These are phyloP conservation scores for Tangara arthus DNA, from an alignment of 2,797 vertebrate genomes.

Conservation along the genomic window DNA sequence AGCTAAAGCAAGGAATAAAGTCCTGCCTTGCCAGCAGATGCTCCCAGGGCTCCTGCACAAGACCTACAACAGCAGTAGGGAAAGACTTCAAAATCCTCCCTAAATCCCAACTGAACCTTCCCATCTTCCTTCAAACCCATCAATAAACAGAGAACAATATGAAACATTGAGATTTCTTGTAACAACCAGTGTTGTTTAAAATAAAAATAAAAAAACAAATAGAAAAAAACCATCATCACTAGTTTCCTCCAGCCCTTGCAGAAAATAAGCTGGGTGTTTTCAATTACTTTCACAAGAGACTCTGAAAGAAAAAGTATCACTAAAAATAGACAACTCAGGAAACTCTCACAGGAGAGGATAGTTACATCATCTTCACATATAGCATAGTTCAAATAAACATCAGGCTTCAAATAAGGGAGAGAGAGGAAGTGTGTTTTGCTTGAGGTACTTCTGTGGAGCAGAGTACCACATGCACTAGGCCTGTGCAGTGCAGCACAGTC, in stretches of 20 bases:
- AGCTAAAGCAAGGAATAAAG: neutral
- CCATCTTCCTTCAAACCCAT: neutral
- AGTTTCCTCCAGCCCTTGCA: neutral
- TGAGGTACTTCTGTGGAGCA: neutral
- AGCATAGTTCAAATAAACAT: slow-evolving; percentile 46
- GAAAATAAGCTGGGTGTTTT: slow-evolving; percentile 19
- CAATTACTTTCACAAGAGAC: slow-evolving; percentile 21
- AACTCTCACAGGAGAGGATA: neutral
- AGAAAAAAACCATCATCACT: neutral
- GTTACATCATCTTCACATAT: slow-evolving; percentile 45
- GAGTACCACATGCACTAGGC: neutral
- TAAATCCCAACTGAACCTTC: neutral
- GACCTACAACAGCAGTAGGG: neutral
- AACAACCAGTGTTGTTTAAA: neutral
- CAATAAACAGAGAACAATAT: neutral
- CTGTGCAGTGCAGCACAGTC: neutral
- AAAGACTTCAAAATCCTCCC: neutral
- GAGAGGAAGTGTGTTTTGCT: neutral
- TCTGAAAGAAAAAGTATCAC: neutral
- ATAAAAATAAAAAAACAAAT: neutral
- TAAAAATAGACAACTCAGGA: slow-evolving; percentile 56
- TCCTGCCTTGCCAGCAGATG: neutral
- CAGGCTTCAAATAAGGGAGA: neutral
- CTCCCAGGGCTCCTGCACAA: neutral
- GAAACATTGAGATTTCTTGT: neutral